These are phyloP conservation scores for Dorcus parallelipipedus DNA, from an alignment of 2,888 invertebrate genomes.

Conservation along the genomic window DNA sequence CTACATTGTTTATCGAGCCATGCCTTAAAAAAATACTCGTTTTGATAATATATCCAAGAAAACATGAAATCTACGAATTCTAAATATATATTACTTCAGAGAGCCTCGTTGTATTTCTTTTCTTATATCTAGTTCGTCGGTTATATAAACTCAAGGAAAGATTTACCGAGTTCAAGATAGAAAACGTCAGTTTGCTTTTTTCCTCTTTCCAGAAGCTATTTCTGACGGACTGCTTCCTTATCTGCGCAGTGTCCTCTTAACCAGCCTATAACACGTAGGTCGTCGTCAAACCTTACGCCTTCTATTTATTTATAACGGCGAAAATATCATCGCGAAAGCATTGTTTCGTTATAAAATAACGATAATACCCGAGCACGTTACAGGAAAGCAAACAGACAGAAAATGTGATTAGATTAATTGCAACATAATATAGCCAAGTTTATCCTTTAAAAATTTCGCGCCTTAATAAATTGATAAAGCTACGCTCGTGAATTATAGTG, in stretches of 20 bases:
- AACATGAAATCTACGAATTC: too few species aligned
- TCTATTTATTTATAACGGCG: conserved; percentile 22
- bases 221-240: conserved; percentile 21
- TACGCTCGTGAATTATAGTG: too few species aligned
- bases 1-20: too few species aligned
- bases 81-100: too few species aligned
- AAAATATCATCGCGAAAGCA: conserved; percentile 21
- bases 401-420: neutral
- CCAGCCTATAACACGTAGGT: conserved; percentile 17
- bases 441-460: neutral
- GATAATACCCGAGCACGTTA: conserved; percentile 10
- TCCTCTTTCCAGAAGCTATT: conserved; percentile 20
- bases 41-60: too few species aligned
- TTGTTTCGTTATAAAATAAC: conserved; percentile 24
- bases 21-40: too few species aligned
- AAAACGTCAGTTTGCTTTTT: conserved; percentile 39
- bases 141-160: conserved; percentile 32
- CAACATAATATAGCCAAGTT: neutral
- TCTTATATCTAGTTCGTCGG: conserved; percentile 5
- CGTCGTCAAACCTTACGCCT: conserved; percentile 14
- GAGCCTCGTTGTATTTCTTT: neutral
- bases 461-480: too few species aligned
- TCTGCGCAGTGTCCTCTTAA: conserved; percentile 14
- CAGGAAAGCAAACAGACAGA: conserved; percentile 3
- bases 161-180: conserved; percentile 42